Evolutionary conservation across 2,797 vertebrate genomes (phyloP).

Genomic region (Gymnothorax javanicus): DNA sequence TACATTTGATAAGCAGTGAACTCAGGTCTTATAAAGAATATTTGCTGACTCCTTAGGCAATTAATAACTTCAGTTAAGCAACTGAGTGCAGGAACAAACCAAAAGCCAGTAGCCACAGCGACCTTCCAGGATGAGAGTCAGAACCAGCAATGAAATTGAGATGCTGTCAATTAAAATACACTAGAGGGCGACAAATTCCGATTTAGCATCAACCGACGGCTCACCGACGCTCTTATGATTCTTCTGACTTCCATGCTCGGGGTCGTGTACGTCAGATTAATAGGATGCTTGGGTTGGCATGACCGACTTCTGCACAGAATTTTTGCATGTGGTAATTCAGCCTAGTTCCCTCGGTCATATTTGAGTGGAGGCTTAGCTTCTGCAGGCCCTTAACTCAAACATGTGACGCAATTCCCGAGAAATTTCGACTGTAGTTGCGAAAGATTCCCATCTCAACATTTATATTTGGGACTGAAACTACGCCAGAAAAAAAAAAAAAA

Average conservation of each 20-base stretch:
- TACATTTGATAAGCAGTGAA: too few relatives aligned
- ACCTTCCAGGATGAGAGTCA: too few relatives aligned
- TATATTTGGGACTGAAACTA: constrained; percentile 14
- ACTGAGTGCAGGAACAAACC: too few relatives aligned
- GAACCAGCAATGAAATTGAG: too few relatives aligned
- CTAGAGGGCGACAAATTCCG: constrained; percentile 13
- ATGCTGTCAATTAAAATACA: not conserved
- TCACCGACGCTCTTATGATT: not conserved
- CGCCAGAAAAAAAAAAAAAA: not conserved
- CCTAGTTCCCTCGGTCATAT: not conserved
- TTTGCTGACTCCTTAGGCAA: too few relatives aligned
- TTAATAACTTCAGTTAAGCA: too few relatives aligned
- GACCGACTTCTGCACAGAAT: not conserved
- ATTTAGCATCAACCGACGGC: not conserved
- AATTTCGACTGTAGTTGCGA: constrained; percentile 25
- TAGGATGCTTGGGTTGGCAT: not conserved
- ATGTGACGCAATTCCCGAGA: constrained; percentile 19
- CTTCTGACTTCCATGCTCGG: not conserved
- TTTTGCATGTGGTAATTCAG: not conserved
- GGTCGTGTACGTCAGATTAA: not conserved
- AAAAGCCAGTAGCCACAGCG: too few relatives aligned
- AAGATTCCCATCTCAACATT: constrained; percentile 14
- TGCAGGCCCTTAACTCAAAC: constrained; percentile 14
- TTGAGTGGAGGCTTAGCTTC: constrained; percentile 17
- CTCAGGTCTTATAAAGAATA: too few relatives aligned